phyloP scores from a whole-genome alignment of 2,113 vertebrate species.

The Pedionomus torquatus region DNA sequence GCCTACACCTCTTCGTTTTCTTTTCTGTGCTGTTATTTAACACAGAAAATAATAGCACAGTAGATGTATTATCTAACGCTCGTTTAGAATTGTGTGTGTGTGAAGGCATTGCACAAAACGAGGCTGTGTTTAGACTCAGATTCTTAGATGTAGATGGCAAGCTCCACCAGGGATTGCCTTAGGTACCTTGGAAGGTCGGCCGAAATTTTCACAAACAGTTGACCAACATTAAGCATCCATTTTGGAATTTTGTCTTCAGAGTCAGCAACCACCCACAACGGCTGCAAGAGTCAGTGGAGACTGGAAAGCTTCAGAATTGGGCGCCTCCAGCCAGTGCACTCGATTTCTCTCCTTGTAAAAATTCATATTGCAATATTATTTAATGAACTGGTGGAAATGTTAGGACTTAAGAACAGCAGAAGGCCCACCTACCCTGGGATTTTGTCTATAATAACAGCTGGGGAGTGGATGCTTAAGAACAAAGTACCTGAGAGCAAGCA shows the following conservation, averaged over 20 bases:
- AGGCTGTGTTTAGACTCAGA: neutral
- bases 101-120: conserved; percentile 9
- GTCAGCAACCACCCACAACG: neutral
- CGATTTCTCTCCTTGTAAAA: neutral
- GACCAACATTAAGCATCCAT: neutral
- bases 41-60: conserved; percentile 52
- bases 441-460: neutral
- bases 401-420: neutral
- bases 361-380: neutral
- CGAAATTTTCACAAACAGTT: neutral
- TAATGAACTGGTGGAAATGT: neutral
- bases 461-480: neutral
- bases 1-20: conserved; percentile 50
- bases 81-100: neutral
- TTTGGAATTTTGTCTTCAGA: neutral
- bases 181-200: neutral
- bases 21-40: conserved; percentile 49
- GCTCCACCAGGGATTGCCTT: neutral
- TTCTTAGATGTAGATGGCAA: neutral
- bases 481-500: neutral
- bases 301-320: neutral
- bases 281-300: neutral
- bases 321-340: neutral
- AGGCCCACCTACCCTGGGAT: neutral
- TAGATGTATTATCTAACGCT: conserved; percentile 44